These are phyloP conservation scores for Callipepla squamata DNA, from an alignment of 2,113 vertebrate species.

Conservation along the genomic window DNA sequence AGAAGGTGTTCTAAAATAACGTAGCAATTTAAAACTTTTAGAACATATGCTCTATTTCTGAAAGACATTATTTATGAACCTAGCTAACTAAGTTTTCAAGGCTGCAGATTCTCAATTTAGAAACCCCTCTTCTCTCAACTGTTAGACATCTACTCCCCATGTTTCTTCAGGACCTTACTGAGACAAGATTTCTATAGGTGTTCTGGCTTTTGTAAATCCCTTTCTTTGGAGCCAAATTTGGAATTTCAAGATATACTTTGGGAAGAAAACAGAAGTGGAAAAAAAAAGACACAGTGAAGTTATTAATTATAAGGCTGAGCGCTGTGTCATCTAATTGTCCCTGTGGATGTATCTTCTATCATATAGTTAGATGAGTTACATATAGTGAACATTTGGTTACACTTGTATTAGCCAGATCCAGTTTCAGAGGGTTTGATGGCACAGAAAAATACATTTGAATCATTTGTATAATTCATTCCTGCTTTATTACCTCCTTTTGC, in stretches of 20 bases:
- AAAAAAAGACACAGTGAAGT: background rate
- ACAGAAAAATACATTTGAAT: background rate
- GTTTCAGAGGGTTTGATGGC: background rate
- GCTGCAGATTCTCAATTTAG: background rate
- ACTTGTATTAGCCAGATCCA: background rate
- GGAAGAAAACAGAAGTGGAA: background rate
- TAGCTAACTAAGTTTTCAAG: background rate
- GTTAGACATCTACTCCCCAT: background rate
- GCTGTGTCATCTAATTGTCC: background rate
- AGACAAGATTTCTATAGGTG: background rate
- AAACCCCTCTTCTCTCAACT: background rate
- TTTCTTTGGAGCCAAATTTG: background rate
- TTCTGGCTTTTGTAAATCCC: background rate
- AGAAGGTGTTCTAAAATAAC: background rate
- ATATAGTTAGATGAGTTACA: background rate
- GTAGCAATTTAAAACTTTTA: background rate
- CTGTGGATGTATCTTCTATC: background rate
- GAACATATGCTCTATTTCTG: background rate
- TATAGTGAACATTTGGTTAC: background rate
- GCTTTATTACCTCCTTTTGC: background rate
- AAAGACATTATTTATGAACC: background rate
- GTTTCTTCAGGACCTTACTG: fast-evolving
- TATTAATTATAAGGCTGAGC: background rate
- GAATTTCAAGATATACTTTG: background rate
- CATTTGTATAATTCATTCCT: background rate